A percentile compares a stretch with the other conserved stretches of the same genome.
phyloP scores from a whole-genome alignment of 2,113 vertebrate species.

The Halichoeres trimaculatus region DNA sequence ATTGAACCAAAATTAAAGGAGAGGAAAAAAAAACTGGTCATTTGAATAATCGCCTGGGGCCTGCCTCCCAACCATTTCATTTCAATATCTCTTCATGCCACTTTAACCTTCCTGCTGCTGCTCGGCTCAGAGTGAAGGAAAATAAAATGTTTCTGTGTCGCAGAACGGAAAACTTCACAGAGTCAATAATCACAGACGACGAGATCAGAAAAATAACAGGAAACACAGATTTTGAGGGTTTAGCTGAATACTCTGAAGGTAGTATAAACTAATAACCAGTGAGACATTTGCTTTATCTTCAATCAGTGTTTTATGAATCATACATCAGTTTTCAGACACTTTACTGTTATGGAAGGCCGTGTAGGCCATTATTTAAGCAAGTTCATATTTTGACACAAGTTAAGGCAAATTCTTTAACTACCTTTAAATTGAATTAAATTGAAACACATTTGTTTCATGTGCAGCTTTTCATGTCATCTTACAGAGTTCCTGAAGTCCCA shows the following conservation, averaged over 20 bases:
- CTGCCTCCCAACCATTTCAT: slow-evolving; percentile 71
- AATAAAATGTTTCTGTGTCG: slow-evolving; percentile 25
- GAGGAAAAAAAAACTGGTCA: slow-evolving; percentile 68
- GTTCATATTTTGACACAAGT: too few relatives aligned
- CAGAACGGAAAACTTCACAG: slow-evolving; percentile 28
- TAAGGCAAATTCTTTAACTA: too few relatives aligned
- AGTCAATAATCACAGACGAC: background rate
- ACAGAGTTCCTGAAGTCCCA: too few relatives aligned
- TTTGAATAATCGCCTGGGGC: slow-evolving; percentile 82
- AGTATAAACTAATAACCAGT: background rate
- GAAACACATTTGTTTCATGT: too few relatives aligned
- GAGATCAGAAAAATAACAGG: background rate
- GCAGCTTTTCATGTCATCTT: too few relatives aligned
- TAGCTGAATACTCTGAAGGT: background rate
- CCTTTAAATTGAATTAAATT: too few relatives aligned
- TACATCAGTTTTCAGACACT: background rate
- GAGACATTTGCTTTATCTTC: background rate
- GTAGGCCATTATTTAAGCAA: background rate
- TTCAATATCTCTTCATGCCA: slow-evolving; percentile 80
- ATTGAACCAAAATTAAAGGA: slow-evolving; percentile 80
- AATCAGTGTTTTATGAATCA: background rate
- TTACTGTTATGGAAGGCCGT: background rate
- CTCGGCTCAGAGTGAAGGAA: slow-evolving; percentile 46
- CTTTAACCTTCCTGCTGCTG: slow-evolving; percentile 77
- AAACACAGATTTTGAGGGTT: background rate